Evolutionary conservation across 2,888 invertebrate genomes (phyloP).

Genomic region (Callimorpha dominula): DNA sequence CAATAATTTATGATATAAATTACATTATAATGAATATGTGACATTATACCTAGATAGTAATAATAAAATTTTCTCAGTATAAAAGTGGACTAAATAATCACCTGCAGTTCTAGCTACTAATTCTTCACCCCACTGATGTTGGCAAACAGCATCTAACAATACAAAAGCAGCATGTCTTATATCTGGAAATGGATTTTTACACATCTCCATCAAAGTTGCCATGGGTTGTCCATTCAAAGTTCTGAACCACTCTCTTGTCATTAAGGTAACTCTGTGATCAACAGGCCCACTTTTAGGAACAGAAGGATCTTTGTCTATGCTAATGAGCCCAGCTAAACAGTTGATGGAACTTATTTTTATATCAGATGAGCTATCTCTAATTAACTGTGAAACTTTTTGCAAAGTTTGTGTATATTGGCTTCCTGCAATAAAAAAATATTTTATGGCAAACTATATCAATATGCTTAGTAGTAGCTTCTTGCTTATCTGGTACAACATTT

Average conservation of each 20-base stretch:
- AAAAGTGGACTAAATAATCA: slow-evolving; percentile 46
- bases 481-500: neutral
- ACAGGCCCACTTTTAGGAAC: slow-evolving; percentile 72
- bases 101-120: slow-evolving; percentile 91
- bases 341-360: slow-evolving; percentile 90
- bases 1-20: neutral
- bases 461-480: neutral
- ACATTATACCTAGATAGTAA: neutral
- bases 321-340: slow-evolving; percentile 88
- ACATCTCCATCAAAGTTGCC: slow-evolving; percentile 87
- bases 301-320: slow-evolving; percentile 73
- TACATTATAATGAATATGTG: neutral
- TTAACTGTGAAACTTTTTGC: slow-evolving; percentile 86
- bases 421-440: slow-evolving; percentile 59
- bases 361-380: slow-evolving; percentile 88
- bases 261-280: slow-evolving; percentile 79
- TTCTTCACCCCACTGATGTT: slow-evolving; percentile 93
- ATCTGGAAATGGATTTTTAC: slow-evolving; percentile 94
- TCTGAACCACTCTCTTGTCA: slow-evolving; percentile 85
- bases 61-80: neutral
- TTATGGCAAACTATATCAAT: neutral
- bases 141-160: slow-evolving; percentile 89
- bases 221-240: slow-evolving; percentile 76
- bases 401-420: slow-evolving; percentile 83
- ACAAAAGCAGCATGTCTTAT: slow-evolving; percentile 90